phyloP scores from a whole-genome alignment of 1,140 invertebrate genomes.

The Hyles vespertilio region DNA sequence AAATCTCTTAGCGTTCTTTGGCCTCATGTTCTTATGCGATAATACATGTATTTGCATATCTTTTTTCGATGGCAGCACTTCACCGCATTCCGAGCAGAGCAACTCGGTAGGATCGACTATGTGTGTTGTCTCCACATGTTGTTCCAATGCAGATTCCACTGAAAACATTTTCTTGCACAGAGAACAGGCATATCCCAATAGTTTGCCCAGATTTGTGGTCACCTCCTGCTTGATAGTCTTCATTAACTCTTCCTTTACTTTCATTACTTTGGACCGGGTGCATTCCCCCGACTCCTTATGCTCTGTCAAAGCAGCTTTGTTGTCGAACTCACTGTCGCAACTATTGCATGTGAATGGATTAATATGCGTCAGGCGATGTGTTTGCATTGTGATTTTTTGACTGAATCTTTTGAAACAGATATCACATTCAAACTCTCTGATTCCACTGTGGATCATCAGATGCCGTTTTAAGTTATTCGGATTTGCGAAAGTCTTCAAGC shows the following conservation, averaged over 20 bases:
- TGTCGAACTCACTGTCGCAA: constrained; percentile 58
- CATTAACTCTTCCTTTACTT: constrained; percentile 58
- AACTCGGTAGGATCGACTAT: constrained; percentile 46
- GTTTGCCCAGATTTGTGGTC: constrained; percentile 50
- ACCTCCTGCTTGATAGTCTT: constrained; percentile 59
- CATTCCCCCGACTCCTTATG: constrained; percentile 59
- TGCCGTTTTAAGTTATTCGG: constrained; percentile 78
- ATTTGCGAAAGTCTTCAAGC: constrained; percentile 77
- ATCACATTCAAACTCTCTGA: constrained; percentile 75
- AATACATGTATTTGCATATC: constrained; percentile 44
- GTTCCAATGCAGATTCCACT: constrained; percentile 57
- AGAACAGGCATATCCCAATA: constrained; percentile 68
- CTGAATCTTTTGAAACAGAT: constrained; percentile 68
- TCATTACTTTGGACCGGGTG: constrained; percentile 38
- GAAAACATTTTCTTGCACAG: constrained; percentile 74
- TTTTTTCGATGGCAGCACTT: constrained; percentile 42
- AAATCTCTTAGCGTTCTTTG: constrained; percentile 52
- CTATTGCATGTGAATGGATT: constrained; percentile 53
- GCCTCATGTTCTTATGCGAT: constrained; percentile 42
- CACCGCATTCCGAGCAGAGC: constrained; percentile 48
- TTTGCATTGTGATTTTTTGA: constrained; percentile 73
- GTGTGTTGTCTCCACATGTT: constrained; percentile 66
- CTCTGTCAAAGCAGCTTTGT: constrained; percentile 31
- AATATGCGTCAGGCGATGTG: constrained; percentile 63
- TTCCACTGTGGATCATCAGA: constrained; percentile 77